Percentiles rank a stretch among this genome's conserved stretches.
Conservation (phyloP, 2,113 vertebrate species). For the Phycodurus eques region DNA sequence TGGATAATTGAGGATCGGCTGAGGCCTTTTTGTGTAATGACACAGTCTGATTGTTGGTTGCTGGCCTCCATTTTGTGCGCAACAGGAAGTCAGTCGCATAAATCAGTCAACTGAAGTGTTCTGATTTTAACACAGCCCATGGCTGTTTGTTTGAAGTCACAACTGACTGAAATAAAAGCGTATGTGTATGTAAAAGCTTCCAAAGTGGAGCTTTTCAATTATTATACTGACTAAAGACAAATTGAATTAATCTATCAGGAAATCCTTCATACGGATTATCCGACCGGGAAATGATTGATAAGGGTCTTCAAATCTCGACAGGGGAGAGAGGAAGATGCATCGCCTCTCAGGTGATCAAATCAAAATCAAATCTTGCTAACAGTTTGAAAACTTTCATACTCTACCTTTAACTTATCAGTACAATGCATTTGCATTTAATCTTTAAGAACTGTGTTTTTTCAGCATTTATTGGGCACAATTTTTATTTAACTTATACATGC, state of each 20-base stretch:
- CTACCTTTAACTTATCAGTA: too few relatives aligned
- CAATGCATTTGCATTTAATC: too few relatives aligned
- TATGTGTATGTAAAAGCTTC: not conserved
- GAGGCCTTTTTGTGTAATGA: not conserved
- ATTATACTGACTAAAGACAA: slow-evolving; percentile 32
- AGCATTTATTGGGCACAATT: too few relatives aligned
- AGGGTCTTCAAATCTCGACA: slow-evolving; percentile 36
- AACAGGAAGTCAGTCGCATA: not conserved
- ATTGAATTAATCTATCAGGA: slow-evolving; percentile 48
- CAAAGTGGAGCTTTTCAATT: slow-evolving; percentile 21
- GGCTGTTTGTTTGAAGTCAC: not conserved
- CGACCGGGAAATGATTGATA: slow-evolving; percentile 58
- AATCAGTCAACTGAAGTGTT: not conserved
- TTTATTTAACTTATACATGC: too few relatives aligned
- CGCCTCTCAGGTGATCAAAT: slow-evolving; percentile 2
- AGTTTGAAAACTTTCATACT: too few relatives aligned
- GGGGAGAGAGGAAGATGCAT: slow-evolving; percentile 10
- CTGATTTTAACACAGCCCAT: not conserved
- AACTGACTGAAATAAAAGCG: not conserved
- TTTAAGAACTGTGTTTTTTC: too few relatives aligned
- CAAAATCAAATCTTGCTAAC: too few relatives aligned
- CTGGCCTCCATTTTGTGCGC: not conserved
- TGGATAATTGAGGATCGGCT: not conserved
- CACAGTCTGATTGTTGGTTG: not conserved
- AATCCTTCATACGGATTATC: slow-evolving; percentile 43